These are phyloP conservation scores for Myxocyprinus asiaticus DNA, from an alignment of 2,113 vertebrate species.

Conservation along the genomic window DNA sequence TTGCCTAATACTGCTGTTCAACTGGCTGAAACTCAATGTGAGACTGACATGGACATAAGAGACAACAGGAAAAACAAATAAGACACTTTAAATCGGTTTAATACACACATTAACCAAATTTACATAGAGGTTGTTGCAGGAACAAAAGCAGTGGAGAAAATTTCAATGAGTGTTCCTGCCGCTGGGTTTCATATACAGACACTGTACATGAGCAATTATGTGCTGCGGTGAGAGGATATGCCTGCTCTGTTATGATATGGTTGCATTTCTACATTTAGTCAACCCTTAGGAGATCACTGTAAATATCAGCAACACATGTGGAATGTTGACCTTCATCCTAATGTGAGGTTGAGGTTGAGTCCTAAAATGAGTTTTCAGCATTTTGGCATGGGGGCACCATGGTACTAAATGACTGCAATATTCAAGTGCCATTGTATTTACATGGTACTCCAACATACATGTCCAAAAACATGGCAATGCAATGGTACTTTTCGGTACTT, in stretches of 20 bases:
- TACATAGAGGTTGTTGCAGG: background rate
- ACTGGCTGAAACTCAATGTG: no score
- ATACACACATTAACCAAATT: background rate
- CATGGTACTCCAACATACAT: no score
- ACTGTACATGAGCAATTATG: background rate
- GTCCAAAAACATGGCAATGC: no score
- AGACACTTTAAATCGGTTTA: background rate
- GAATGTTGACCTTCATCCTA: no score
- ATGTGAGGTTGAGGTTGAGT: no score
- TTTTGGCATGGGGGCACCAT: no score
- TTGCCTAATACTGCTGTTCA: no score
- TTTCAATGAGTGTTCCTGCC: background rate
- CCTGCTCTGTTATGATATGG: background rate
- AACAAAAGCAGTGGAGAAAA: background rate
- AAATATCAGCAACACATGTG: slow-evolving; percentile 23
- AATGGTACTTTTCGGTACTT: no score
- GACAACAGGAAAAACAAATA: background rate
- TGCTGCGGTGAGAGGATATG: slow-evolving; percentile 6
- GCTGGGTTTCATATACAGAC: background rate
- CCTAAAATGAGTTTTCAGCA: no score
- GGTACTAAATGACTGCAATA: no score
- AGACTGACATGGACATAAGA: background rate
- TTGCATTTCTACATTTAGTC: background rate
- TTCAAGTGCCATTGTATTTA: no score
- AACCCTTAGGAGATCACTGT: background rate